Base-by-base conservation (phyloP, 2,888 invertebrate genomes). In the Phragmatobia fuliginosa region DNA sequence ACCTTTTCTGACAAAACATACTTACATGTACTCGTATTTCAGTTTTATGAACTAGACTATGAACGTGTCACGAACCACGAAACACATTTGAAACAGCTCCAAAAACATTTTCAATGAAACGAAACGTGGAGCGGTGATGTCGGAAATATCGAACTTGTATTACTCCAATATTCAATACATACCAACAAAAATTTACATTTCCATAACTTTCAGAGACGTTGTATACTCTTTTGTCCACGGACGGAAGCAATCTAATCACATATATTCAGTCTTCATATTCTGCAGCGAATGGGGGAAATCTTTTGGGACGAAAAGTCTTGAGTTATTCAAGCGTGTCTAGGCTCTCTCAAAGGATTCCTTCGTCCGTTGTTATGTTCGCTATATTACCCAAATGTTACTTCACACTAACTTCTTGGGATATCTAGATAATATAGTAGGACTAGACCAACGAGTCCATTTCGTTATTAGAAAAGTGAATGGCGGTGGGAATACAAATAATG, bases 131-230 rank as follows among this genome's bases (percentile, higher is more conserved):
- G 58, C 70, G 33, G 33, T 28, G 66, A 69, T 66, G 70, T 63
- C 83, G 81, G 83, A 76, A 79, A 79, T 76, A 81, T 83, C 79
- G 66, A 63, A 49, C 45, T 62, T 64, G 67, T 56, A 68, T 72
- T 71, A 73, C 74, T 79, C 72, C 70, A 32, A 65, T 36, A 56
- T 65, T 52, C 36, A 10, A 45, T 65, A 56, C 21, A 41, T 56
- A 33, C 11, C 52, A 62, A 66, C 70, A 71, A 74, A 45, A 76
- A 77, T 74, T 61, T 38, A 68, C 18, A 59, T 18, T 52, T 32
- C 16, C 38, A 36, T 68, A 60, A 61, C 38, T 31, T 61, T 31
- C 45, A n/a, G n/a, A 31, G 70, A 69, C 52, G 32, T 28, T 62
- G 38, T 52, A 65, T 36, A 62, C 67, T 69, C 41, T 31, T 71